Percentiles rank a stretch among this genome's conserved stretches.
Conservation (phyloP, 1,140 invertebrate species). For the Conus ventricosus region DNA sequence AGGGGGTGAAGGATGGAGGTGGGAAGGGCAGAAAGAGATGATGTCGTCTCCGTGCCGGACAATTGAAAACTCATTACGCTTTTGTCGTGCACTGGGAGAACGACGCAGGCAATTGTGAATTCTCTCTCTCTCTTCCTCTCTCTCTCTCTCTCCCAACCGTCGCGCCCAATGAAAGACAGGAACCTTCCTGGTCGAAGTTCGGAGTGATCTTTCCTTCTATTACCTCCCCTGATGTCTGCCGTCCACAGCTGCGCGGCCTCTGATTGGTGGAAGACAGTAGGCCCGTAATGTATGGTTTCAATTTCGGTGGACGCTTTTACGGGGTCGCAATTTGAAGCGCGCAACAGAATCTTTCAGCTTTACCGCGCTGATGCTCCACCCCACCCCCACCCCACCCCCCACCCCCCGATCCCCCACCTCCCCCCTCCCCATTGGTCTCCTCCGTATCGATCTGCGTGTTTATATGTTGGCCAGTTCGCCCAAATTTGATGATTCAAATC, state of each 20-base stretch:
- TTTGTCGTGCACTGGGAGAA: neutral
- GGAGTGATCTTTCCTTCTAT: slow-evolving; percentile 17
- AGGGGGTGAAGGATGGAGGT: neutral
- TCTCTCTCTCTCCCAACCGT: neutral
- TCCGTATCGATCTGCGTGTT: too few species aligned
- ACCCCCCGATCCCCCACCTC: too few species aligned
- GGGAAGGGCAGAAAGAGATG: neutral
- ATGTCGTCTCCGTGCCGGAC: neutral
- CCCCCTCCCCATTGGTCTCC: too few species aligned
- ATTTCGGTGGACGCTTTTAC: slow-evolving; percentile 2
- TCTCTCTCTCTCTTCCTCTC: neutral
- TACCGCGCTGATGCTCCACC: too few species aligned
- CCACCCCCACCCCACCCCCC: too few species aligned
- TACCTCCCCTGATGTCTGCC: slow-evolving; percentile 19
- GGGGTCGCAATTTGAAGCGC: too few species aligned
- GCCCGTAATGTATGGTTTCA: neutral
- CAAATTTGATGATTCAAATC: too few species aligned
- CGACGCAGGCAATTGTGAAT: neutral
- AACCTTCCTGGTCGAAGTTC: slow-evolving; percentile 1
- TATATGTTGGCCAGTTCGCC: too few species aligned
- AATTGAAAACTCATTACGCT: neutral
- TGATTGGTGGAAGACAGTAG: slow-evolving; percentile 13
- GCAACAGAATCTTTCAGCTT: too few species aligned
- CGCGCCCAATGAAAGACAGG: neutral
- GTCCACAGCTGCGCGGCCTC: slow-evolving; percentile 19